These are phyloP conservation scores for Congeria kusceri DNA, from an alignment of 2,888 invertebrate species.

Conservation along the genomic window DNA sequence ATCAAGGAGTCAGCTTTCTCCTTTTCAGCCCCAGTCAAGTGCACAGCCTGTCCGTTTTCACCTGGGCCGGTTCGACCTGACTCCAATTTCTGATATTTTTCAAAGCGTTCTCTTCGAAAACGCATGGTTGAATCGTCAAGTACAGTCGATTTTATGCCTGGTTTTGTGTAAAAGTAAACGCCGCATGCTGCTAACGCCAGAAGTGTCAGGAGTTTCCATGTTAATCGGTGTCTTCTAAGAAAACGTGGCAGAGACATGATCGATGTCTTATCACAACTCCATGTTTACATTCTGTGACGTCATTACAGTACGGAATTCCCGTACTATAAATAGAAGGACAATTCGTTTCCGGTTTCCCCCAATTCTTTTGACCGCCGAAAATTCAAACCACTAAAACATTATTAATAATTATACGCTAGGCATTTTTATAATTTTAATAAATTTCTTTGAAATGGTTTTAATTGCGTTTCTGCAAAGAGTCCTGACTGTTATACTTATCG, in stretches of 20 bases:
- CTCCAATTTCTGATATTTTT: slow-evolving; percentile 70
- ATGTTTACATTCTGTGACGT: slow-evolving; percentile 50
- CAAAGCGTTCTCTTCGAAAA: slow-evolving; percentile 65
- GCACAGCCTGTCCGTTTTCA: slow-evolving; percentile 80
- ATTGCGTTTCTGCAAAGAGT: too few relatives aligned
- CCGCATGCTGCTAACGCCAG: slow-evolving; percentile 47
- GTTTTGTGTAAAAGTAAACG: slow-evolving; percentile 45
- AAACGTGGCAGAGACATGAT: slow-evolving; percentile 68
- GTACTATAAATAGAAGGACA: slow-evolving; percentile 30
- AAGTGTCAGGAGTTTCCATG: slow-evolving; percentile 66
- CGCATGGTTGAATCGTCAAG: slow-evolving; percentile 41
- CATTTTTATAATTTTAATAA: too few relatives aligned
- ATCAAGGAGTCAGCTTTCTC: slow-evolving; percentile 89
- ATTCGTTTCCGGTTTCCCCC: background rate
- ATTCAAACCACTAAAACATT: too few relatives aligned
- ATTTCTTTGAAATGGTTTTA: too few relatives aligned
- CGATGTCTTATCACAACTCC: slow-evolving; percentile 16
- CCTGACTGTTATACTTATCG: too few relatives aligned
- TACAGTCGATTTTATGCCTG: slow-evolving; percentile 12
- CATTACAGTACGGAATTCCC: slow-evolving; percentile 22
- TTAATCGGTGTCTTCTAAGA: slow-evolving; percentile 63
- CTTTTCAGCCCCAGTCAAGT: slow-evolving; percentile 87
- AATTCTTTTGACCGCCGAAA: background rate
- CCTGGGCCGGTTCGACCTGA: slow-evolving; percentile 80
- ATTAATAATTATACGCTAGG: too few relatives aligned